These are phyloP conservation scores for Argynnis bischoffii DNA, from an alignment of 2,888 invertebrate genomes.

Conservation along the genomic window DNA sequence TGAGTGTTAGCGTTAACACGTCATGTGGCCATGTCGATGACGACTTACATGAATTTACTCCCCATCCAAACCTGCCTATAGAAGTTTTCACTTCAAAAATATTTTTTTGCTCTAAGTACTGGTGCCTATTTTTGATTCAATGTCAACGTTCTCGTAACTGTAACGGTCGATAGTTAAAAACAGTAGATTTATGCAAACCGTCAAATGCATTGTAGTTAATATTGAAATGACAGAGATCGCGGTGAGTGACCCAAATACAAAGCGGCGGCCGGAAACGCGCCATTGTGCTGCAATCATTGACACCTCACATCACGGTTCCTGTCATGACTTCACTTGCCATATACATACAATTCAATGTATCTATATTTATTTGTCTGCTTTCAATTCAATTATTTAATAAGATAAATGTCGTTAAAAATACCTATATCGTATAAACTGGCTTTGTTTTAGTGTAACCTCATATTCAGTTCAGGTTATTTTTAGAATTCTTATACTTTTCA, in stretches of 20 bases:
- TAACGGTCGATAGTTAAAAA: slow-evolving; percentile 30
- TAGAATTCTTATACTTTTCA: too few relatives aligned
- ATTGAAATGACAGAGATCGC: slow-evolving; percentile 76
- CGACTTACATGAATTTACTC: too few relatives aligned
- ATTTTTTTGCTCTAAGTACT: neutral
- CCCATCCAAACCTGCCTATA: too few relatives aligned
- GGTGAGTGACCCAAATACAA: slow-evolving; percentile 82
- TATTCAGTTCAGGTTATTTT: too few relatives aligned
- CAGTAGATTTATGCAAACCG: slow-evolving; percentile 53
- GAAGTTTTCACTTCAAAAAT: neutral
- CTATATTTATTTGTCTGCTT: slow-evolving; percentile 6
- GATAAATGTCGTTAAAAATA: too few relatives aligned
- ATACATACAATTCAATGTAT: slow-evolving; percentile 27
- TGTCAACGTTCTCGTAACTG: slow-evolving; percentile 31
- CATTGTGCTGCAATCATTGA: slow-evolving; percentile 80
- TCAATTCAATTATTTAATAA: neutral
- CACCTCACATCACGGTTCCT: slow-evolving; percentile 77
- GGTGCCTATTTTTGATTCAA: slow-evolving; percentile 25
- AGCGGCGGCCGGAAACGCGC: slow-evolving; percentile 74
- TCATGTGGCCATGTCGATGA: too few relatives aligned
- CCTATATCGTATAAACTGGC: too few relatives aligned
- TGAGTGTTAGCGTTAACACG: too few relatives aligned
- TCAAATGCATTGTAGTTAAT: slow-evolving; percentile 63
- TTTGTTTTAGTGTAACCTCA: too few relatives aligned
- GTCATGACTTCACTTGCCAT: slow-evolving; percentile 45